Base-by-base conservation (phyloP, 1,140 invertebrate species). In the Drosophila parvula region DNA sequence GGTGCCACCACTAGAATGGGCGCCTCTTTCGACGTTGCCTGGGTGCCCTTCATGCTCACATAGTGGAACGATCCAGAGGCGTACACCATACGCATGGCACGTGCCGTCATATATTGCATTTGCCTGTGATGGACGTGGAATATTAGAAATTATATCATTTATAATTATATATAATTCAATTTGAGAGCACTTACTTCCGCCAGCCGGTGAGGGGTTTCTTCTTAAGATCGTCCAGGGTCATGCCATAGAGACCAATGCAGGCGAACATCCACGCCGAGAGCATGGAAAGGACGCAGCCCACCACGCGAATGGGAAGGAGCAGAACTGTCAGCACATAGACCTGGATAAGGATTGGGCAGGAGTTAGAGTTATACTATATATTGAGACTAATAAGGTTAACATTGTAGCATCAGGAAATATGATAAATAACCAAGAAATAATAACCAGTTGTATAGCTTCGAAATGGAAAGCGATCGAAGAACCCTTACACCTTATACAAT, bases 1-100 rank as follows among this genome's bases (percentile, higher is more conserved):
- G 98, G 97, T 18, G 97, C 97, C 50, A 97, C 94, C n/a, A 95
- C 96, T 61, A 98, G 92, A 68, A 99, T 95, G 4, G 97, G 96
- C 2, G 97, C 97, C 74, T 97, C 95, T 73, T 95, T 94, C 14
- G 94, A 76, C 3, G 93, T 90, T 16, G 95, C 95, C 81, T 94
- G 93, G 64, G 93, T 93, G 45, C 96, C 96, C 89, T 95, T 95
- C 44, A 95, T 93, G 78, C 93, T 94, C 63, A 97, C 93, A 85
- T 94, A 94, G 76, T 96, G 95, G 93, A 98, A 97, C 62, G 97
- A 97, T 56, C 95, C 96, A 41, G 94, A 94, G 60, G 96, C 93
- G 93, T 97, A 97, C 75, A 97, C 94, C 80, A 94, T 93, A 60
- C 96, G 94, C 93, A 96, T 95, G 85, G 77, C 70, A 4, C 67